phyloP scores from a whole-genome alignment of 2,113 vertebrate genomes.

The Gracilinanus agilis region DNA sequence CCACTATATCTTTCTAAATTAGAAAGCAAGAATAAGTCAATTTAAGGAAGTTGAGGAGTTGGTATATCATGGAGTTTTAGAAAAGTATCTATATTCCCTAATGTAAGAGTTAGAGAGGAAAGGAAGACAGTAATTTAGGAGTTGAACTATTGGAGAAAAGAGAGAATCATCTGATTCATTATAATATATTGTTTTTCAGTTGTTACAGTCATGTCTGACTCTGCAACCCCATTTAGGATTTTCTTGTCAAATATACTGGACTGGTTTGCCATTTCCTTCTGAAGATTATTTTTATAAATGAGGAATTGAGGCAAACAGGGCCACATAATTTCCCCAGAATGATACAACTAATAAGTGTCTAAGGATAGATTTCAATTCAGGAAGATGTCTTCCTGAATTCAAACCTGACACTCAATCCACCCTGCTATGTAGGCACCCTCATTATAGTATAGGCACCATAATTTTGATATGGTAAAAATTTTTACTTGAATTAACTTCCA shows the following conservation, averaged over 20 bases:
- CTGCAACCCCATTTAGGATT: too few species aligned
- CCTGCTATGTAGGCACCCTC: not conserved
- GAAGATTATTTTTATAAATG: too few species aligned
- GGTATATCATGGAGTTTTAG: not conserved
- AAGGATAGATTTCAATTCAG: too few species aligned
- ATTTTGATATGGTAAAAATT: not conserved
- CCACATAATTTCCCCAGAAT: too few species aligned
- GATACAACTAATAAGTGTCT: too few species aligned
- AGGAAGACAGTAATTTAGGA: not conserved
- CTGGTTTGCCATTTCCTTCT: too few species aligned
- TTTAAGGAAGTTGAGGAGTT: not conserved
- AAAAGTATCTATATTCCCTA: not conserved
- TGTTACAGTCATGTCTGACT: too few species aligned
- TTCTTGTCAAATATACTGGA: too few species aligned
- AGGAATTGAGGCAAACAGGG: too few species aligned
- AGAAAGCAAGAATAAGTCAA: not conserved
- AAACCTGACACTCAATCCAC: too few species aligned
- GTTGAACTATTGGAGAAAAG: not conserved
- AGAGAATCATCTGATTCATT: not conserved
- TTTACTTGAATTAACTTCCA: not conserved
- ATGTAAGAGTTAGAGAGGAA: not conserved
- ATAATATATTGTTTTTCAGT: not conserved
- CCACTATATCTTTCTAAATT: not conserved
- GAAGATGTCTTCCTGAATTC: too few species aligned
- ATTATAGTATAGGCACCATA: not conserved